These are phyloP conservation scores for Lacerta agilis DNA, from an alignment of 2,797 vertebrate genomes.

Conservation along the genomic window DNA sequence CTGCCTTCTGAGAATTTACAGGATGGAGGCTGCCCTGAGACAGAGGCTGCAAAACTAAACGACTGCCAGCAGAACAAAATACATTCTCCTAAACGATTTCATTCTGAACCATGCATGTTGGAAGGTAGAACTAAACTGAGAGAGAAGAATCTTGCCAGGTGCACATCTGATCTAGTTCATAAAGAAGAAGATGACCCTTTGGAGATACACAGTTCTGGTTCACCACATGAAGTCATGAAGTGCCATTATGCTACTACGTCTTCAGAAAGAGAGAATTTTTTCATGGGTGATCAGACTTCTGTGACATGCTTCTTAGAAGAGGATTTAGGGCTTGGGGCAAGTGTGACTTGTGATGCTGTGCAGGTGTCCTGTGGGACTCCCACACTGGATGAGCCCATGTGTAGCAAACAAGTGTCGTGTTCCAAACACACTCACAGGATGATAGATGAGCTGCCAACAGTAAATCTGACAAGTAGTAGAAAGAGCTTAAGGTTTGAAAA, in stretches of 20 bases:
- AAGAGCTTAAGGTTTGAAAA: conserved; percentile 71
- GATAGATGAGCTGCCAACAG: conserved; percentile 38
- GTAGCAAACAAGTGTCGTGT: background rate
- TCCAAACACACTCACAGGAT: background rate
- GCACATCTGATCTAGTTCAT: background rate
- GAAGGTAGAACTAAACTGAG: background rate
- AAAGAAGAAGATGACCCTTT: background rate
- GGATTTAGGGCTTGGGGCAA: rapidly evolving
- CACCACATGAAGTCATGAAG: background rate
- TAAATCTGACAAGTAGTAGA: background rate
- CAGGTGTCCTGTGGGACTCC: conserved; percentile 59
- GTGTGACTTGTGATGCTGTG: background rate
- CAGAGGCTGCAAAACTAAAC: conserved; percentile 1
- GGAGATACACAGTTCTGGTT: conserved; percentile 11
- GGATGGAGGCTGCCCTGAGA: background rate
- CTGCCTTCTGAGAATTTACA: background rate
- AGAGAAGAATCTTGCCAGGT: background rate
- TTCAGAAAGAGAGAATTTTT: background rate
- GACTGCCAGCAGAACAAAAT: conserved; percentile 6
- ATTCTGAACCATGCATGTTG: conserved; percentile 27
- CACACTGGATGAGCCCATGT: conserved; percentile 55
- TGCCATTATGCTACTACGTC: background rate
- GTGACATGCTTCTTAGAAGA: conserved; percentile 3
- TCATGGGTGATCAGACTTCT: background rate
- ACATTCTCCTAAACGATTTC: background rate